These are phyloP conservation scores for Leguminivora glycinivorella DNA, from an alignment of 1,140 invertebrate genomes.

Conservation along the genomic window DNA sequence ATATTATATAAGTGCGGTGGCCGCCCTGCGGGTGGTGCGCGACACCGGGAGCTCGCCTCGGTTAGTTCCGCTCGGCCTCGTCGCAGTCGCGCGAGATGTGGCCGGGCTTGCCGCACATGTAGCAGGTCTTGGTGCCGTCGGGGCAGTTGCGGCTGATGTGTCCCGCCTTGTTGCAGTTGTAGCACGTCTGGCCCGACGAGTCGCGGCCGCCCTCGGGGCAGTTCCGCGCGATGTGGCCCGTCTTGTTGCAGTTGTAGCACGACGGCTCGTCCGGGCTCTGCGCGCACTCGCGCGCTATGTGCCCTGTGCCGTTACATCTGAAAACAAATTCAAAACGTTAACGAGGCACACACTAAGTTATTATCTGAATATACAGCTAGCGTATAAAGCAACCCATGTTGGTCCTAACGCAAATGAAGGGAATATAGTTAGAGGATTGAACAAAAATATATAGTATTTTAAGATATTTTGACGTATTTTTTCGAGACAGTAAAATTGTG, in stretches of 20 bases:
- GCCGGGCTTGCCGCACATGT: constrained; percentile 92
- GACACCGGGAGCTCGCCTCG: constrained; percentile 32
- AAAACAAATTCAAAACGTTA: constrained; percentile 66
- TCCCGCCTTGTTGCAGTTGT: constrained; percentile 93
- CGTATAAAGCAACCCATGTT: too few species aligned
- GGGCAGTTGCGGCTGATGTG: constrained; percentile 95
- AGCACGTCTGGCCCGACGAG: constrained; percentile 85
- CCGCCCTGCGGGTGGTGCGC: constrained; percentile 36
- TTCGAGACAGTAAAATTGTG: too few species aligned
- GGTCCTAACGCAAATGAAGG: too few species aligned
- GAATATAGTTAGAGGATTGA: too few species aligned
- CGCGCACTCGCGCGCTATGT: constrained; percentile 94
- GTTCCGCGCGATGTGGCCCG: constrained; percentile 92
- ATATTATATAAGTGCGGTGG: constrained; percentile 52
- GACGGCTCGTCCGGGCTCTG: constrained; percentile 88
- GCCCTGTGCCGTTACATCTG: constrained; percentile 89
- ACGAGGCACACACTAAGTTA: neutral
- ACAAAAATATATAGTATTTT: too few species aligned
- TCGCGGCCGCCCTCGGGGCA: constrained; percentile 86
- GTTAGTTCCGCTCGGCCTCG: constrained; percentile 85
- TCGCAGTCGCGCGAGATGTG: constrained; percentile 95
- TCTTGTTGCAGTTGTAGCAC: constrained; percentile 94
- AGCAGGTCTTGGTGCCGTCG: constrained; percentile 91
- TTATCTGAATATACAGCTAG: too few species aligned
- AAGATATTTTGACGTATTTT: too few species aligned